Percentiles rank a stretch among this genome's conserved stretches.
Evolutionary conservation across 2,113 vertebrate species (phyloP).

Genomic region (Brienomyrus longianalis): DNA sequence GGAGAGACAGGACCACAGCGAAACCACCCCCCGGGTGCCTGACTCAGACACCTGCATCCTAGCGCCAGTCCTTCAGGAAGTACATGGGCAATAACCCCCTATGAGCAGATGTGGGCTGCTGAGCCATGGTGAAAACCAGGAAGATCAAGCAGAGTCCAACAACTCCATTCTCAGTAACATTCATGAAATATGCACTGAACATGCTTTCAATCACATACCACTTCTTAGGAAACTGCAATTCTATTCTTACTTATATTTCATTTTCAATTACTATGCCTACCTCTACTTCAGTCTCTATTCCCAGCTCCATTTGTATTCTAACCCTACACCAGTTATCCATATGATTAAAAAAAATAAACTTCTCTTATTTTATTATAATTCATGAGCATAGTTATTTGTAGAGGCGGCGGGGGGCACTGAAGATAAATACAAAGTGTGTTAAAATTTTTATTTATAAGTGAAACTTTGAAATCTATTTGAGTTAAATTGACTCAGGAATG

Average conservation of each 20-base stretch:
- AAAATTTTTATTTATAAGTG: not conserved
- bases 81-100: conserved; percentile 39
- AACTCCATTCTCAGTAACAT: not conserved
- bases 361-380: not conserved
- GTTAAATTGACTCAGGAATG: not conserved
- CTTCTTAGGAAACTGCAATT: not conserved
- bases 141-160: not conserved
- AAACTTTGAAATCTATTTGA: not conserved
- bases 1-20: not conserved
- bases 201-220: not conserved
- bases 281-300: not conserved
- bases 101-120: conserved; percentile 39
- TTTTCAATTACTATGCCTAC: not conserved
- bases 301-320: not conserved
- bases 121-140: conserved; percentile 19
- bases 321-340: not conserved
- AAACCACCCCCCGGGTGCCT: conserved; percentile 33
- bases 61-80: conserved; percentile 52
- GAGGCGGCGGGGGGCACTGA: not conserved
- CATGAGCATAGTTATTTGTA: not conserved
- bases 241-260: not conserved
- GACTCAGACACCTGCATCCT: conserved; percentile 62
- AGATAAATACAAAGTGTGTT: not conserved
- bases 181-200: not conserved
- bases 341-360: not conserved